Base-by-base conservation (phyloP, 2,888 invertebrate genomes). In the Caradrina kadenii region DNA sequence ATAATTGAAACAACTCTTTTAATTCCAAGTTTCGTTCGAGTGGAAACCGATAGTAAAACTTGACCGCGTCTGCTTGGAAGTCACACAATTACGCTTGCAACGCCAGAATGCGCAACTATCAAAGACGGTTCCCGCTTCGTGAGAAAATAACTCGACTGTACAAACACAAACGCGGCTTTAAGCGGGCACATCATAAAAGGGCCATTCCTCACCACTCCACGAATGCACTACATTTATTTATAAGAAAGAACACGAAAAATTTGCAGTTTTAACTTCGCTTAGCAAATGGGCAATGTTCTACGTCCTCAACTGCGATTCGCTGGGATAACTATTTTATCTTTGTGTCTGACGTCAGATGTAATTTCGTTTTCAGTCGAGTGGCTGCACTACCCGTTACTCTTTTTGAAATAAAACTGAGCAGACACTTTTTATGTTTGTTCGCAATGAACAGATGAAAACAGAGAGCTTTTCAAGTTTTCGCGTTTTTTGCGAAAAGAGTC, bases 221-320 rank as follows among this genome's bases (percentile, higher is more conserved):
- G 88, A 88, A 87, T 88, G 83, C 85, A 83, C 85, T 80, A 82
- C 84, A 87, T 89, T 88, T 87, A 88, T 88, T 86, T 86, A 83
- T 73, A 85, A 85, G 86, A 84, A 89, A 90, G 87, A 79, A 55
- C 56, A 53, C 61, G 52, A 76, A 76, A 76, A 62, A 49, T 82
- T 86, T 77, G 76, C 67, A 76, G 74, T 80, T 84, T 83, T 82
- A 74, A 69, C 72, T 79, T 68, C 58, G 66, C 66, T 79, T 73
- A 68, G 76, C 79, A 81, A 82, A 83, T 80, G 80, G 68, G 64
- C 75, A 78, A 82, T 79, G 80, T 76, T 80, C 79, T 75, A 76
- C 78, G 81, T 86, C 83, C 79, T 81, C 77, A 81, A 72, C 78
- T 75, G 68, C 77, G 73, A 81, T 76, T 83, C 72, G 61, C 69